Evolutionary conservation across 2,888 invertebrate species (phyloP), one percentile per base, ranked within the genome.

Genomic region (Cecidostiba fungosa): DNA sequence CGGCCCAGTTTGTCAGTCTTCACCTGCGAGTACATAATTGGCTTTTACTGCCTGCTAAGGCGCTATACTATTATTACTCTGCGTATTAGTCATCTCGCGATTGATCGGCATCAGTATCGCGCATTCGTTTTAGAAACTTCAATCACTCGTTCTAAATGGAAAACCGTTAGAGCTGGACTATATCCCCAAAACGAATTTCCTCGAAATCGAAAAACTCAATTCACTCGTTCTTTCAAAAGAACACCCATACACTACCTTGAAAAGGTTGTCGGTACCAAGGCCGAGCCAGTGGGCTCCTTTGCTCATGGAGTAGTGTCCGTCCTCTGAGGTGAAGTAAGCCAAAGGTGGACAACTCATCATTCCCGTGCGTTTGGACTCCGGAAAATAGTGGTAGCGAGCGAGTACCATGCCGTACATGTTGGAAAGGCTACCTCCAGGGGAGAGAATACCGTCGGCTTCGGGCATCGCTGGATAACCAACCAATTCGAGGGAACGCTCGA

Each of bases 271-370:
- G 0, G 96, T 96, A 0, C 98, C 98, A n/a, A 98, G 94, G 0
- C 98, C 98, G 16, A 98, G 94, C 96, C 97, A 97, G 89, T 97
- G 96, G 0, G 97, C 96, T 8, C 96, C 96, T 93, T 98, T 97
- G 90, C 95, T 95, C 19, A 97, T 95, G 1, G 98, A 98, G 91
- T 98, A 98, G 92, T 98, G 98, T 59, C 96, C 95, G 91, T 97
- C 97, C 90, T 96, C 96, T 4, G 98, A 98, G 76, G 97, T 96
- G 89, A 97, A 97, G 59, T 96, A 93, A 0, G 96, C 96, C 88
- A 98, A 91, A 1, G 95, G 95, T 3, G 96, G 96, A 26, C 95
- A 90, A 16, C 94, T 94, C 84, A 94, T 94, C 90, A 96, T 93
- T 2, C 97, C 97, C 86, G 95, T 95, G 0, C 94, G 93, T 91